Percentiles rank a stretch among this genome's conserved stretches.
These are phyloP conservation scores for Melanotaenia trifasciata DNA, from an alignment of 2,797 vertebrate genomes.

Conservation along the genomic window DNA sequence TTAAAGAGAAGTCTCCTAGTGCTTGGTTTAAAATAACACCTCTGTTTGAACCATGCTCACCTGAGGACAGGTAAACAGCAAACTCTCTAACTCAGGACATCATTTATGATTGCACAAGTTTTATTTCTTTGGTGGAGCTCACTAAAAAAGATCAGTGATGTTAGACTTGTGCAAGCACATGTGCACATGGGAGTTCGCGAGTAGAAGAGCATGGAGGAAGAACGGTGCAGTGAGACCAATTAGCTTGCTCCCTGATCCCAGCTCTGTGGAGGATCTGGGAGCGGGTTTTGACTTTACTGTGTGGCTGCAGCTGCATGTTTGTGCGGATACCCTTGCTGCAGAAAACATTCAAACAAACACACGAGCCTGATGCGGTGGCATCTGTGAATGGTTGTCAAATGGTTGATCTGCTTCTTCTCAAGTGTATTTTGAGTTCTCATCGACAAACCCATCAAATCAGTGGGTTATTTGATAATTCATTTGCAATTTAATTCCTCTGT, in stretches of 20 bases:
- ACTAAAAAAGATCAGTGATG: constrained; percentile 2
- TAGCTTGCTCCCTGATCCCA: constrained; percentile 55
- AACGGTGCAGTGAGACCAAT: constrained; percentile 63
- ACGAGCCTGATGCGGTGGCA: constrained; percentile 12
- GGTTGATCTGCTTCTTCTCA: constrained; percentile 52
- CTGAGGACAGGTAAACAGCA: constrained; percentile 34
- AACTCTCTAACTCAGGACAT: neutral
- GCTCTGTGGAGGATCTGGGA: constrained; percentile 33
- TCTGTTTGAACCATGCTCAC: constrained; percentile 12
- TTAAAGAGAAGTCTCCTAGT: constrained; percentile 40
- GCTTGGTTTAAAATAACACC: constrained; percentile 51
- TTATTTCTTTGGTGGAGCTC: neutral
- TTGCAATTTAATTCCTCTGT: constrained; percentile 41
- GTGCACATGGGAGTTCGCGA: constrained; percentile 17
- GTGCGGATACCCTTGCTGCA: constrained; percentile 22
- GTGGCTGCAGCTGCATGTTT: constrained; percentile 18
- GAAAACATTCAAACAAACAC: constrained; percentile 29
- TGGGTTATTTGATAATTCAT: constrained; percentile 41
- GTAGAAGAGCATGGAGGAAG: constrained; percentile 18
- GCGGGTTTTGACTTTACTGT: constrained; percentile 32
- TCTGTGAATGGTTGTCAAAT: constrained; percentile 53
- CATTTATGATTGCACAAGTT: neutral
- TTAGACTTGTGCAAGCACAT: neutral
- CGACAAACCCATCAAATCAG: constrained; percentile 36
- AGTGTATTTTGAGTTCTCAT: constrained; percentile 54